Evolutionary conservation across 2,888 invertebrate species (phyloP).

Genomic region (Physocephala rufipes): DNA sequence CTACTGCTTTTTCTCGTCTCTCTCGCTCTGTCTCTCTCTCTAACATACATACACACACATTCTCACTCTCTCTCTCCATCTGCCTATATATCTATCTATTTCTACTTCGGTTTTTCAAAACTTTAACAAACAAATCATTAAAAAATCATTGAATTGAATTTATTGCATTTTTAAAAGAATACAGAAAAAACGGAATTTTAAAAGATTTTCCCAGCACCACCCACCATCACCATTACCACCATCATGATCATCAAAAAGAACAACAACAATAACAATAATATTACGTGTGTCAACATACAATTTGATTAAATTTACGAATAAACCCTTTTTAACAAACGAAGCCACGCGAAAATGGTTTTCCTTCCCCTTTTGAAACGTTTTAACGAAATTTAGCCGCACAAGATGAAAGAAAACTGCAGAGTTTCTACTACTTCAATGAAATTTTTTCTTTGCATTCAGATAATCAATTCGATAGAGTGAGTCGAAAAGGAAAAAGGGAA

Average conservation of each 20-base stretch:
- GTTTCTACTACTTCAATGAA: neutral
- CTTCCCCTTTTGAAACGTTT: neutral
- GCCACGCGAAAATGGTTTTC: neutral
- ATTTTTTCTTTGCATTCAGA: no score
- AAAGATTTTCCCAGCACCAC: constrained; percentile 3
- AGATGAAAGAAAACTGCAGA: neutral
- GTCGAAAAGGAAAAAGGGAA: no score
- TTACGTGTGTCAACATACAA: constrained; percentile 37
- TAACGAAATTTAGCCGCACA: neutral
- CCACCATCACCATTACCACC: no score
- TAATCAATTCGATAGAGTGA: no score
- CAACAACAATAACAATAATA: neutral
- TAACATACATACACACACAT: no score
- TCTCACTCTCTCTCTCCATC: no score
- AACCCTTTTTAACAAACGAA: constrained; percentile 39
- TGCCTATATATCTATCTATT: no score
- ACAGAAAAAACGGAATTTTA: neutral
- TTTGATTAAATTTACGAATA: constrained; percentile 43
- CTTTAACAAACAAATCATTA: neutral
- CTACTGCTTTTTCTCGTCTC: no score
- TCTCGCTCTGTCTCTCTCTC: no score
- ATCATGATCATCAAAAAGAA: no score
- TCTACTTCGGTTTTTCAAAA: no score
- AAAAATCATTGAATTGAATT: constrained; percentile 31
- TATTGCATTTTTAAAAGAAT: constrained; percentile 5